Evolutionary conservation across 2,888 invertebrate genomes (phyloP), one percentile per base, ranked within the genome.

Genomic region (Barypeithes pellucidus): DNA sequence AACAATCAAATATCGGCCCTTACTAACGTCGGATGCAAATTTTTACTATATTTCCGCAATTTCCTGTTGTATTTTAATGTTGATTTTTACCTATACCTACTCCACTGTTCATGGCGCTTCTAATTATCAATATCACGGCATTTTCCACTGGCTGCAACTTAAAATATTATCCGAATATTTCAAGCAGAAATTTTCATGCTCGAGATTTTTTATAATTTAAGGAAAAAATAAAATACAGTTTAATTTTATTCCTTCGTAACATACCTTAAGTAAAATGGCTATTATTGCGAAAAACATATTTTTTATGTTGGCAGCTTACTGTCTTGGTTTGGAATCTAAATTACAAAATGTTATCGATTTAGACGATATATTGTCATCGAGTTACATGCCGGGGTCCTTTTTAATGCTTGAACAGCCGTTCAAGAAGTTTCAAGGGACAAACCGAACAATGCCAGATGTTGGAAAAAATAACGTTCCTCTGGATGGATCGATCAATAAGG

Each of bases 321-420:
- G 29, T 52, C 2, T 14, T n/a, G 3, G 3, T 14, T 14, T 52
- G 8, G 29, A 52, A 29, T 29, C 18, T 7, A 63, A 50, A 20
- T 22, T 69, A n/a, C 45, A 72, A 8, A 77, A 80, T 75, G 72
- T 79, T 18, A 81, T 86, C 45, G 84, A 92, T 84, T 85, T 92
- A 5, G 88, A 93, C 75, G 93, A 93, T 84, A 91, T 93, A 80
- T 85, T 93, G 22, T 88, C 91, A 12, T 89, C 88, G n/a, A 91
- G 92, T 84, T 87, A 91, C 57, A 90, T 93, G 89, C 93, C 93
- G 0, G 90, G 90, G 0, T 89, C 89, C 76, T 86, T 93, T 72
- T 87, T 93, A 66, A 52, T 72, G 36, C 45, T 84, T 88, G 71
- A 85, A 88, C 18, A 87, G 86, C 68, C 73, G 84, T 84, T 73